These are phyloP conservation scores for Cerastis leucographa DNA, from an alignment of 2,888 invertebrate species.

Conservation along the genomic window DNA sequence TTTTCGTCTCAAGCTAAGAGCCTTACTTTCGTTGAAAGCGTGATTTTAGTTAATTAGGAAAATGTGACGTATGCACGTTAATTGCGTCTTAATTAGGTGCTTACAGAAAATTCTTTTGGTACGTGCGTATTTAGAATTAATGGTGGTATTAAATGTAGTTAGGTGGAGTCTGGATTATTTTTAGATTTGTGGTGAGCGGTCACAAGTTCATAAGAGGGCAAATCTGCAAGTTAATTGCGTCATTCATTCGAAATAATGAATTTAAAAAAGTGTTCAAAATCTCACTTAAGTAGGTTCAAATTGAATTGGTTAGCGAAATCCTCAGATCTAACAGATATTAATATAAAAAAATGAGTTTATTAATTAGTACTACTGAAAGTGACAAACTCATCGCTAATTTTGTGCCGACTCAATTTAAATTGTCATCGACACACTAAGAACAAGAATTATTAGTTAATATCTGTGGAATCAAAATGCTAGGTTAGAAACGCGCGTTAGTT, in stretches of 20 bases:
- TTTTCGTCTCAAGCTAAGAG: conserved; percentile 37
- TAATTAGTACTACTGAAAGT: no score
- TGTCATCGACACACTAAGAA: no score
- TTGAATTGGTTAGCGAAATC: background rate
- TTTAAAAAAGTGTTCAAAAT: background rate
- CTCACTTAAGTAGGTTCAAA: background rate
- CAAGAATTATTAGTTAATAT: no score
- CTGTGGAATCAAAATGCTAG: no score
- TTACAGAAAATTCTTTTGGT: conserved; percentile 30
- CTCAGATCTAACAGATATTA: background rate
- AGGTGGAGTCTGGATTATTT: conserved; percentile 4
- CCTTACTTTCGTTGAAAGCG: conserved; percentile 55
- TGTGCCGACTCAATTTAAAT: no score
- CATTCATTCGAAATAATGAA: background rate
- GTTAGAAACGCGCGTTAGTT: no score
- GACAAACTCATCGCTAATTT: no score
- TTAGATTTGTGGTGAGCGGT: background rate
- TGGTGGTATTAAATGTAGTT: conserved; percentile 4
- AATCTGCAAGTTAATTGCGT: background rate
- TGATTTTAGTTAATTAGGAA: conserved; percentile 59
- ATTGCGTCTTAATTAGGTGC: conserved; percentile 47
- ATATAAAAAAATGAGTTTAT: no score
- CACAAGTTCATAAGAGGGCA: conserved; percentile 1
- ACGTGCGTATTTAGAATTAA: conserved; percentile 15
- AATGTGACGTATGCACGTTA: conserved; percentile 42